Evolutionary conservation across 2,113 vertebrate genomes (phyloP).

Genomic region (Chamaetylas fuelleborni): DNA sequence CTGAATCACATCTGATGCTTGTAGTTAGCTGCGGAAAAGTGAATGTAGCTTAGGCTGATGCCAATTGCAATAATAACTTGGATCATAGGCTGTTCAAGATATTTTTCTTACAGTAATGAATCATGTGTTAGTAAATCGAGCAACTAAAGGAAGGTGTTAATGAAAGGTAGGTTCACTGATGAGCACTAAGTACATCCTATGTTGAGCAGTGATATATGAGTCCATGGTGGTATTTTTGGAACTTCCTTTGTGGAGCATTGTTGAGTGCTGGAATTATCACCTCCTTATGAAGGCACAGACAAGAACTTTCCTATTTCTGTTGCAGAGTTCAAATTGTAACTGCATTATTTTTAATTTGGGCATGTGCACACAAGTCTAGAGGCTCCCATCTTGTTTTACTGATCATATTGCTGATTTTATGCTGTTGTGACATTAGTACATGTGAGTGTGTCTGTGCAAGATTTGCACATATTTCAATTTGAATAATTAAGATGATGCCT

Average conservation of each 20-base stretch:
- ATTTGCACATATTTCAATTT: background rate
- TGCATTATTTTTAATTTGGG: background rate
- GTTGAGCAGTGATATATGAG: background rate
- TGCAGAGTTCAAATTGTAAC: background rate
- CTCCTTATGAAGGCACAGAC: background rate
- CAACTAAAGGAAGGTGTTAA: background rate
- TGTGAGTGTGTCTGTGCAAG: background rate
- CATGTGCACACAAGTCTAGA: background rate
- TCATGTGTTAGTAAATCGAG: background rate
- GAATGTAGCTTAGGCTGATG: background rate
- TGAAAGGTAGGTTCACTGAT: background rate
- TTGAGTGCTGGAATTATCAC: background rate
- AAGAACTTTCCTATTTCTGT: background rate
- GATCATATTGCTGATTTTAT: background rate
- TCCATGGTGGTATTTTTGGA: background rate
- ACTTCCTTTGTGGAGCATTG: background rate
- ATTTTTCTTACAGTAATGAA: background rate
- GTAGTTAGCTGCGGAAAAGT: background rate
- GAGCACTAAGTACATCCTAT: background rate
- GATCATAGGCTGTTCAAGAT: background rate
- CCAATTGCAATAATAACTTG: background rate
- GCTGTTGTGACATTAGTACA: background rate
- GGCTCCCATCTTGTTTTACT: background rate
- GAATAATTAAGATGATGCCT: background rate
- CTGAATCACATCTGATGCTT: background rate